Conservation (phyloP, 2,113 vertebrate genomes). For the Myxocyprinus asiaticus region DNA sequence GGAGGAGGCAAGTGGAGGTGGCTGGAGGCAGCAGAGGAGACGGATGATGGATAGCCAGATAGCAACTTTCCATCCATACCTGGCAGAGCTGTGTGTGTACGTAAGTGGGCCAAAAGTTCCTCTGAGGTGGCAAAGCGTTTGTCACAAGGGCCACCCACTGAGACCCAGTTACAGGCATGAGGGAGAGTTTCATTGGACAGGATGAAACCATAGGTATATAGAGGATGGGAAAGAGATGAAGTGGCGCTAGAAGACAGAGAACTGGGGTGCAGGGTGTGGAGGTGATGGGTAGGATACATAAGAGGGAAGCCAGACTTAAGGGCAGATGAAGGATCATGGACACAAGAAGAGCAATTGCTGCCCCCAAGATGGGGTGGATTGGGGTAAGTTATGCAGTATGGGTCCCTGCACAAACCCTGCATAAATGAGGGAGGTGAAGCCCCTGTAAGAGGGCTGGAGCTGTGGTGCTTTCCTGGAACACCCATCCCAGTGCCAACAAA, state of each 20-base stretch:
- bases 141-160: slow-evolving; percentile 94
- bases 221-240: slow-evolving; percentile 86
- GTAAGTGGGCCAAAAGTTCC: slow-evolving; percentile 93
- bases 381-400: slow-evolving; percentile 95
- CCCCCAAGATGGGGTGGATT: slow-evolving; percentile 87
- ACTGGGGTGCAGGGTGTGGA: slow-evolving; percentile 87
- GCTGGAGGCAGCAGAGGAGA: slow-evolving; percentile 87
- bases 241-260: slow-evolving; percentile 83
- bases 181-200: slow-evolving; percentile 90
- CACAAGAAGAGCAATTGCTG: slow-evolving; percentile 91
- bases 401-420: slow-evolving; percentile 97
- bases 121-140: slow-evolving; percentile 95
- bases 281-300: slow-evolving; percentile 91
- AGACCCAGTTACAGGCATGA: slow-evolving; percentile 99
- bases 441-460: slow-evolving; percentile 94
- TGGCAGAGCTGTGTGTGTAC: slow-evolving; percentile 90
- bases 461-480: slow-evolving; percentile 88
- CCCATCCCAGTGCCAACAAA: slow-evolving; percentile 87
- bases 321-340: slow-evolving; percentile 85
- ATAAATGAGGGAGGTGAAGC: slow-evolving; percentile 95
- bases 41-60: slow-evolving; percentile 87
- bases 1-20: slow-evolving; percentile 91
- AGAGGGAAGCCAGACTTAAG: slow-evolving; percentile 90
- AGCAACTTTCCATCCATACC: slow-evolving; percentile 93
- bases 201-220: slow-evolving; percentile 99